phyloP scores from a whole-genome alignment of 2,797 vertebrate genomes.

The Chaetodon trifasciatus region DNA sequence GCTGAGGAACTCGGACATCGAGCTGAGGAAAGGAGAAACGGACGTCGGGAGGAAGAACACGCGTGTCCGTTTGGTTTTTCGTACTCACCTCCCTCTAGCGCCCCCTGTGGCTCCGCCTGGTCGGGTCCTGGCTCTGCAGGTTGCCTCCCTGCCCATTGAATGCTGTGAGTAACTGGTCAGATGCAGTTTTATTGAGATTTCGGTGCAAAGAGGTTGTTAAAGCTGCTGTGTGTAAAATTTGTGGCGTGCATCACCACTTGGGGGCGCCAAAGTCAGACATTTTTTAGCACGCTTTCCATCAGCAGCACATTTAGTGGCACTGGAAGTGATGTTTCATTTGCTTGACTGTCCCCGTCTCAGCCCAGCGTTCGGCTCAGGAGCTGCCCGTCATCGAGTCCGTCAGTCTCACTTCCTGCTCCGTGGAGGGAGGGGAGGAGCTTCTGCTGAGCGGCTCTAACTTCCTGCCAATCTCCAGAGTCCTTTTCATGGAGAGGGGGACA shows the following conservation, averaged over 20 bases:
- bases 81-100: constrained; percentile 90
- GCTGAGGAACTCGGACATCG: constrained; percentile 95
- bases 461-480: constrained; percentile 91
- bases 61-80: constrained; percentile 91
- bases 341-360: constrained; percentile 71
- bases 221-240: neutral
- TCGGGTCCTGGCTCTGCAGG: constrained; percentile 91
- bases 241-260: neutral
- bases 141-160: constrained; percentile 92
- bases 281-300: neutral
- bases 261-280: neutral
- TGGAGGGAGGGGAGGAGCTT: constrained; percentile 92
- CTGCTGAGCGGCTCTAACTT: constrained; percentile 91
- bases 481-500: constrained; percentile 93
- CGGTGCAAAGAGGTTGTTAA: neutral
- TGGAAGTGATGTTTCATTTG: neutral
- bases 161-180: constrained; percentile 88
- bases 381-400: constrained; percentile 93
- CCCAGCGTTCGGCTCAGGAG: constrained; percentile 95
- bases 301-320: no score
- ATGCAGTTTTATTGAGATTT: neutral
- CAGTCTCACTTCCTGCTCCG: constrained; percentile 89
- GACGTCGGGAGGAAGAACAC: constrained; percentile 96
- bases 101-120: constrained; percentile 81
- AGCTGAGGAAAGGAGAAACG: constrained; percentile 95